Evolutionary conservation across 2,888 invertebrate species (phyloP).

Genomic region (Tipula confusa): DNA sequence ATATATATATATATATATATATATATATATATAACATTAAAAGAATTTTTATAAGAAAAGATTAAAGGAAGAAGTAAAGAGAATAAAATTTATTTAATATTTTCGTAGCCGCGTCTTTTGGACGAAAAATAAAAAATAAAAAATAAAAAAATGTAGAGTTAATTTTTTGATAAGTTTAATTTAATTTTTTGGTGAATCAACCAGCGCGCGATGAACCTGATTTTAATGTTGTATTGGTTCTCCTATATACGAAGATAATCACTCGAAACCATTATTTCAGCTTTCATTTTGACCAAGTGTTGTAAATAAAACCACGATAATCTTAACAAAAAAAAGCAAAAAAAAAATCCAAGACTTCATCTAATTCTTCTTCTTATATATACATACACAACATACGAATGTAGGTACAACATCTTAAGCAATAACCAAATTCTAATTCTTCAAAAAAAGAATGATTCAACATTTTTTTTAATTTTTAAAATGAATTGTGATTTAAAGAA

Average conservation of each 20-base stretch:
- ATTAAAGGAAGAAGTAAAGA: conserved; percentile 13
- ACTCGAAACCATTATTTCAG: conserved; percentile 20
- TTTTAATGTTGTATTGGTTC: background rate
- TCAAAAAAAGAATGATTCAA: background rate
- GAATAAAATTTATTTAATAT: background rate
- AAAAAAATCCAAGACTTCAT: background rate
- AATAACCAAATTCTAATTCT: conserved; percentile 6
- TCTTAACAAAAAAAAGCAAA: background rate
- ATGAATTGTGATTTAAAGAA: conserved; percentile 25
- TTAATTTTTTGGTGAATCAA: conserved; percentile 3
- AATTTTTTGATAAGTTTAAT: conserved; percentile 25
- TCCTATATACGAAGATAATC: background rate
- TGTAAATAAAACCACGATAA: background rate
- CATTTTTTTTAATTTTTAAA: background rate
- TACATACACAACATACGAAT: background rate
- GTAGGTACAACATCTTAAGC: background rate
- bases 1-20: background rate
- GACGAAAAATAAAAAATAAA: background rate
- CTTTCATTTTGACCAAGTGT: background rate
- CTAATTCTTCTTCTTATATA: background rate
- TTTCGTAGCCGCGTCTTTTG: background rate
- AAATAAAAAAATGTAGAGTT: background rate
- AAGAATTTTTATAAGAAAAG: background rate
- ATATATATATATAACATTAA: background rate
- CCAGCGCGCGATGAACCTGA: conserved; percentile 12